Evolutionary conservation across 2,797 vertebrate genomes (phyloP).

Genomic region (Pseudochromis fuscus): DNA sequence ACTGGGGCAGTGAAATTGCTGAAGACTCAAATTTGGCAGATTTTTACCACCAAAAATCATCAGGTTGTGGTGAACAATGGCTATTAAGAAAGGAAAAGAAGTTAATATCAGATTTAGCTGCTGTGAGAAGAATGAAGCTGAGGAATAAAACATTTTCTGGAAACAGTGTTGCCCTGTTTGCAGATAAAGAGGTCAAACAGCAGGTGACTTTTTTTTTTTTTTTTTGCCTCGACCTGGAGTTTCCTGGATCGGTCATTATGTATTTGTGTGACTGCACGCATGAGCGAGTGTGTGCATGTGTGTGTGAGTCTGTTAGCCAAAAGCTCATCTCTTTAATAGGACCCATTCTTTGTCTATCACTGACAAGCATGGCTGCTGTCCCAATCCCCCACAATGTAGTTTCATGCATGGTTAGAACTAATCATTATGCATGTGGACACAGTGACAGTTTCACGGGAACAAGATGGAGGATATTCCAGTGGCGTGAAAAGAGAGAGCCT

Average conservation of each 20-base stretch:
- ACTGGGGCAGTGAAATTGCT: constrained; percentile 34
- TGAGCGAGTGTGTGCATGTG: constrained; percentile 35
- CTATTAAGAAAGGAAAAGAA: not conserved
- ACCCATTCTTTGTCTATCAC: constrained; percentile 77
- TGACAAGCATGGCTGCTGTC: constrained; percentile 77
- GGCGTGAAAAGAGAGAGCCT: constrained; percentile 31
- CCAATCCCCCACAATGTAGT: constrained; percentile 73
- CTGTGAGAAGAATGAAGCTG: not conserved
- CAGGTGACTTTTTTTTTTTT: not conserved
- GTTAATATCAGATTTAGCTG: not conserved
- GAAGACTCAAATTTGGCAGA: constrained; percentile 52
- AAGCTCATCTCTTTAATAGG: constrained; percentile 74
- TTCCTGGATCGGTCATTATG: not conserved
- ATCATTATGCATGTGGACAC: constrained; percentile 77
- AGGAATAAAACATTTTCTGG: not conserved
- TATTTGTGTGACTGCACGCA: constrained; percentile 33
- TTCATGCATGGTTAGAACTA: constrained; percentile 80
- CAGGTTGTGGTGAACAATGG: constrained; percentile 25
- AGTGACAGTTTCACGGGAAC: constrained; percentile 65
- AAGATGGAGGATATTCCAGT: constrained; percentile 51
- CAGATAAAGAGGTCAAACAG: not conserved
- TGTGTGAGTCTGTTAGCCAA: constrained; percentile 36
- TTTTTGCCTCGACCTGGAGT: not conserved
- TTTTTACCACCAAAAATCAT: constrained; percentile 43
- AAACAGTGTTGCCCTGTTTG: not conserved